Evolutionary conservation across 2,888 invertebrate genomes (phyloP).

Genomic region (Drosophila borborema): DNA sequence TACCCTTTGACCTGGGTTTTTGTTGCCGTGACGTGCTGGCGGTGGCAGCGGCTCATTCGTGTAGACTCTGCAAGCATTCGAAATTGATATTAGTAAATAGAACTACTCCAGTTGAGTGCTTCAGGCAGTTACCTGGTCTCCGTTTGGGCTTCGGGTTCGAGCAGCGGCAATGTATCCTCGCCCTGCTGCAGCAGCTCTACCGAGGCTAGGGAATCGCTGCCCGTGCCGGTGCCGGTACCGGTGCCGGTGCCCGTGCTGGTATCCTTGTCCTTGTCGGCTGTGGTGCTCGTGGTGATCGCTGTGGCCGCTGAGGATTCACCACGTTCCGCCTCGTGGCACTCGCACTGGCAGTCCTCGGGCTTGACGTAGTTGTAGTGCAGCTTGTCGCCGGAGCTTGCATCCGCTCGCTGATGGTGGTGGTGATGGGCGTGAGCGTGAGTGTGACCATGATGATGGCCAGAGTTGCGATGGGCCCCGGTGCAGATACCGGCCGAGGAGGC

Average conservation of each 20-base stretch:
- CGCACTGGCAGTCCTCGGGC: conserved; percentile 94
- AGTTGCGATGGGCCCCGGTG: conserved; percentile 29
- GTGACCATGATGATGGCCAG: conserved; percentile 37
- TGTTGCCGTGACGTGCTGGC: conserved; percentile 64
- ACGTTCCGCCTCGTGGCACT: conserved; percentile 90
- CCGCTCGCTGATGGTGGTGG: conserved; percentile 48
- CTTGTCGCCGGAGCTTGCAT: conserved; percentile 63
- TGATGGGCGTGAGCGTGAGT: conserved; percentile 35
- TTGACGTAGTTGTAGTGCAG: conserved; percentile 92
- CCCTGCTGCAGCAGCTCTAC: conserved; percentile 83
- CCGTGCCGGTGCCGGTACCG: conserved; percentile 55
- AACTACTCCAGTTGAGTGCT: neutral
- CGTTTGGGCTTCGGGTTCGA: conserved; percentile 84
- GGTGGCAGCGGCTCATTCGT: conserved; percentile 79
- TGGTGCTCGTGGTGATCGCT: conserved; percentile 4
- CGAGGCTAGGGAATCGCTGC: conserved; percentile 76
- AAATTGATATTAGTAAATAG: neutral
- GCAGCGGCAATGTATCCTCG: conserved; percentile 86
- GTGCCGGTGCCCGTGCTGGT: conserved; percentile 58
- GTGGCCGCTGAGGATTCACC: conserved; percentile 66
- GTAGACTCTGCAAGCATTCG: conserved; percentile 83
- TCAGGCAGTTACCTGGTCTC: conserved; percentile 76
- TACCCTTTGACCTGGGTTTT: conserved; percentile 59
- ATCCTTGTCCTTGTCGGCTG: conserved; percentile 44
- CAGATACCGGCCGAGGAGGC: conserved; percentile 39